Evolutionary conservation across 2,797 vertebrate genomes (phyloP).

Genomic region (Semotilus atromaculatus): DNA sequence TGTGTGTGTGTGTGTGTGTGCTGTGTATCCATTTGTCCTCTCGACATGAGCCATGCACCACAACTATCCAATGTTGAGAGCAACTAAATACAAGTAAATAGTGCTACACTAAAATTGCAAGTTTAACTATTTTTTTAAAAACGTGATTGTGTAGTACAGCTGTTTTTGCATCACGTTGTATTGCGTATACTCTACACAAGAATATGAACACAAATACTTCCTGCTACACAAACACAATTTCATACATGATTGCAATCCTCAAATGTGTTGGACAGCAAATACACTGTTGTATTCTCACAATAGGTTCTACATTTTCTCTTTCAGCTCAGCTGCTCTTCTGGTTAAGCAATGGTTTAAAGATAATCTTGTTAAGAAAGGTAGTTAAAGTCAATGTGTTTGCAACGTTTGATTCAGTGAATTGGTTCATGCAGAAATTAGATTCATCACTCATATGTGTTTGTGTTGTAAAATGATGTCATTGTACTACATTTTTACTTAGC

Average conservation of each 20-base stretch:
- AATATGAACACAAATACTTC: background rate
- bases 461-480: background rate
- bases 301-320: background rate
- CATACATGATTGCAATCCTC: background rate
- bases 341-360: background rate
- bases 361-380: background rate
- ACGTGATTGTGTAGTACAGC: background rate
- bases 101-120: background rate
- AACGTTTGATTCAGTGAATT: background rate
- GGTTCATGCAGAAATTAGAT: background rate
- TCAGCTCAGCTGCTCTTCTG: background rate
- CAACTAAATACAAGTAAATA: background rate
- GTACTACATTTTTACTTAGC: background rate
- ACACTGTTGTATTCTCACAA: background rate
- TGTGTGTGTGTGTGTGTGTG: background rate
- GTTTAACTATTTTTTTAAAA: background rate
- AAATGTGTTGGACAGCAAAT: background rate
- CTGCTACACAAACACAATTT: background rate
- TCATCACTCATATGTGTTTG: background rate
- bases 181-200: background rate
- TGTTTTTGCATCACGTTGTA: background rate
- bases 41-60: background rate
- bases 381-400: background rate
- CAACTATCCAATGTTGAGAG: background rate
- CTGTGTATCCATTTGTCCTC: conserved; percentile 8